A percentile compares a stretch with the other conserved stretches of the same genome.
phyloP scores from a whole-genome alignment of 2,888 invertebrate species.

The Chelonus formosanus region DNA sequence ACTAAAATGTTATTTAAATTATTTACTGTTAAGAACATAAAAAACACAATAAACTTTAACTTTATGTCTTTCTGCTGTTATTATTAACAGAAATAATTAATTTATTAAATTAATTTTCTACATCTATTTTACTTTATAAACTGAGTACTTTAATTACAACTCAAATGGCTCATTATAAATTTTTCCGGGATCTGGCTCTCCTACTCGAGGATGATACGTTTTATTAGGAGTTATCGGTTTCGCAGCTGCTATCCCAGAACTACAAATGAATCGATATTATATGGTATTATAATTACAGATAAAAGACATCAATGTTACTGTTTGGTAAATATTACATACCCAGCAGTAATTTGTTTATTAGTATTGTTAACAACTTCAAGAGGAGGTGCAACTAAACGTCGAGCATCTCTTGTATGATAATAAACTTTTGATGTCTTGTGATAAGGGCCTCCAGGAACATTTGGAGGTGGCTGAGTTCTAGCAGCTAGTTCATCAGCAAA shows the following conservation, averaged over 20 bases:
- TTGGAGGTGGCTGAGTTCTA: slow-evolving; percentile 84
- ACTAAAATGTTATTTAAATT: slow-evolving; percentile 35
- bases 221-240: slow-evolving; percentile 68
- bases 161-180: too few relatives aligned
- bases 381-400: slow-evolving; percentile 81
- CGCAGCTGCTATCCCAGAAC: slow-evolving; percentile 47
- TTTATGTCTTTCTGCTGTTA: background rate
- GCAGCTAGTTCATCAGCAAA: slow-evolving; percentile 74
- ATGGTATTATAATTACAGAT: slow-evolving; percentile 16
- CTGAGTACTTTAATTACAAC: too few relatives aligned
- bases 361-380: slow-evolving; percentile 64
- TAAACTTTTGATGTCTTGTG: slow-evolving; percentile 84
- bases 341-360: slow-evolving; percentile 63
- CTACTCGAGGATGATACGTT: slow-evolving; percentile 56
- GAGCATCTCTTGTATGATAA: slow-evolving; percentile 83
- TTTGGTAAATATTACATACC: slow-evolving; percentile 56
- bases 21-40: slow-evolving; percentile 46
- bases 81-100: too few relatives aligned
- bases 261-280: slow-evolving; percentile 28
- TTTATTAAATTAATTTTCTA: too few relatives aligned
- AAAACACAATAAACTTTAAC: background rate
- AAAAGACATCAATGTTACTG: background rate
- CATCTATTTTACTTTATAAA: too few relatives aligned
- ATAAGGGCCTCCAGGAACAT: slow-evolving; percentile 82
- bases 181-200: slow-evolving; percentile 1